Evolutionary conservation across 2,797 vertebrate genomes (phyloP), one percentile per base, ranked within the genome.

Genomic region (Austrolebias charrua): DNA sequence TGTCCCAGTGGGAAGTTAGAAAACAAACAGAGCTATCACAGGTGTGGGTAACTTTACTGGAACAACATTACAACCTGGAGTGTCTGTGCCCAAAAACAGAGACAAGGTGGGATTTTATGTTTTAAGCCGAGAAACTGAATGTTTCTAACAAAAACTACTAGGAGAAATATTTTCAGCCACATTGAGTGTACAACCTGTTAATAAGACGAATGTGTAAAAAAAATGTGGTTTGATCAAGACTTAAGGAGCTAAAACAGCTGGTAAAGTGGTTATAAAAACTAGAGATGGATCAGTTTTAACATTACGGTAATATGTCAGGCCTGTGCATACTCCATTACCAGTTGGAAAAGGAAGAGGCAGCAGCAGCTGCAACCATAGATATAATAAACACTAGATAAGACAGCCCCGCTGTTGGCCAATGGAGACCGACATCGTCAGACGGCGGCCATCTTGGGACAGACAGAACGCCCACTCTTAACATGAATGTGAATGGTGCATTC

Each of bases 21-120:
- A 62, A 54, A 47, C 35, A 56, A 18, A 55, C 54, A 33, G 72
- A 14, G 33, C 52, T 18, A 31, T 16, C 8, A 63, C 55, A 18
- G 46, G 15, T 16, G 38, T 18, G 63, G 31, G 31, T 33, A 9
- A 9, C 31, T 33, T 33, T 33, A 3, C 31, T 33, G 31, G 31
- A 33, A 33, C 31, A 44, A 33, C 33, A 40, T 60, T n/a, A 6
- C 54, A 42, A 48, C 33, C 40, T 16, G 31, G 43, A 38, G 57
- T 18, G 12, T 58, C 9, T 31, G 46, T 40, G 24, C 24, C 40
- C 24, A 33, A 60, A 31, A 42, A 52, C 31, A 46, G 38, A 29
- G 40, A 43, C 20, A 55, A 9, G 33, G 50, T 13, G 6, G 13
- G 10, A 20, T 1, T 56, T 54, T 0, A 51, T 59, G 35, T 38